Evolutionary conservation across 1,140 invertebrate species (phyloP), one percentile per base, ranked within the genome.

Genomic region (Aethina tumida): DNA sequence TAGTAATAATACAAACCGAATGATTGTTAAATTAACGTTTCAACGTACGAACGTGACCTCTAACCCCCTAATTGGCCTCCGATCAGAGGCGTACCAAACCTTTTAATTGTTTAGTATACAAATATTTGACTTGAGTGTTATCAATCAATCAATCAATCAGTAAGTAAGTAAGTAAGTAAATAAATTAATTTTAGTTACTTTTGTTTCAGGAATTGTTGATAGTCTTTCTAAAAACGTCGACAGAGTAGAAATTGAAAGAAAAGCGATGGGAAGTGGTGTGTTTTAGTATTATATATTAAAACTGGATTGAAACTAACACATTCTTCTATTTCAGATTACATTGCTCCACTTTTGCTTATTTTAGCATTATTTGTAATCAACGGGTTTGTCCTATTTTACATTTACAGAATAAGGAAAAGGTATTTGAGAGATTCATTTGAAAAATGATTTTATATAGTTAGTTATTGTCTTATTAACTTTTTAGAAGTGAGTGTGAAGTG

Each of bases 351-450:
- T 50, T 56, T 75, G 36, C 63, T 79, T 28, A 77, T 77, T 55
- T 68, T 71, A 44, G 65, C 70, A 39, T 60, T 79, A 20, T 75
- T 79, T 55, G 66, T 75, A 29, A 70, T 73, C 21, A 79, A 79
- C 50, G 73, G 71, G 21, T 68, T 77, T 55, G 74, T 77, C 53
- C 67, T 79, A 10, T 75, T 76, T 52, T 69, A 77, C 45, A 79
- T 79, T 56, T 75, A 75, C 55, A 75, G 73, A 50, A 75, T 74
- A 43, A 70, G 70, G 47, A 76, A 77, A 67, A 71, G 73, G 74
- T 77, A 53, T 18, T 28, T 41, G 19, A 10, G 13, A 13, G 5
- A 14, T 7, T 16, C 8, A 33, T 41, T 31, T 14, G 14, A 28
- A 18, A 4, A 15, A 14, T 13, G 35, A 33, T 43, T 40, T 33